Evolutionary conservation across 2,113 vertebrate genomes (phyloP).

Genomic region (Eretmochelys imbricata): DNA sequence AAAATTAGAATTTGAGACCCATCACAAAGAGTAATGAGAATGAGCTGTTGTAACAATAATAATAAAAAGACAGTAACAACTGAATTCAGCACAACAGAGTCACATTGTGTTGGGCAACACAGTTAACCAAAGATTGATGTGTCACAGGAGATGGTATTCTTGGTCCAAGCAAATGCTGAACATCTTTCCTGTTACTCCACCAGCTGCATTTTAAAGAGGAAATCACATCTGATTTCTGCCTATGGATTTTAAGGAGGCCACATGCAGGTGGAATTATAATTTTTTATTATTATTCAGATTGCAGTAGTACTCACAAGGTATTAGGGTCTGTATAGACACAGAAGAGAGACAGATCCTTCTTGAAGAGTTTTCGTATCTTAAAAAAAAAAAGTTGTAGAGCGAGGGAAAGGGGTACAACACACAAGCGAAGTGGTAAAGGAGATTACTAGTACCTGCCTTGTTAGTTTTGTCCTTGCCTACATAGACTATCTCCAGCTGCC

Average conservation of each 20-base stretch:
- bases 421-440: not conserved
- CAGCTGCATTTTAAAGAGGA: not conserved
- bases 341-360: not conserved
- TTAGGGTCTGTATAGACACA: not conserved
- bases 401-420: not conserved
- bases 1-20: not conserved
- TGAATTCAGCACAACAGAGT: not conserved
- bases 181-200: not conserved
- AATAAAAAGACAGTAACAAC: not conserved
- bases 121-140: not conserved
- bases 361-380: not conserved
- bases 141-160: not conserved
- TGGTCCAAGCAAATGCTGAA: not conserved
- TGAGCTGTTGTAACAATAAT: not conserved
- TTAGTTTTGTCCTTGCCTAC: not conserved
- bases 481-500: not conserved
- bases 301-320: not conserved
- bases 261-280: not conserved
- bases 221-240: not conserved
- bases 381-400: not conserved
- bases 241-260: not conserved
- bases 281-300: not conserved
- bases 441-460: not conserved
- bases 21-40: not conserved
- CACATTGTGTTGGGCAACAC: not conserved